Conservation (phyloP, 2,797 vertebrate species). For the Schizopygopsis malacanthus region DNA sequence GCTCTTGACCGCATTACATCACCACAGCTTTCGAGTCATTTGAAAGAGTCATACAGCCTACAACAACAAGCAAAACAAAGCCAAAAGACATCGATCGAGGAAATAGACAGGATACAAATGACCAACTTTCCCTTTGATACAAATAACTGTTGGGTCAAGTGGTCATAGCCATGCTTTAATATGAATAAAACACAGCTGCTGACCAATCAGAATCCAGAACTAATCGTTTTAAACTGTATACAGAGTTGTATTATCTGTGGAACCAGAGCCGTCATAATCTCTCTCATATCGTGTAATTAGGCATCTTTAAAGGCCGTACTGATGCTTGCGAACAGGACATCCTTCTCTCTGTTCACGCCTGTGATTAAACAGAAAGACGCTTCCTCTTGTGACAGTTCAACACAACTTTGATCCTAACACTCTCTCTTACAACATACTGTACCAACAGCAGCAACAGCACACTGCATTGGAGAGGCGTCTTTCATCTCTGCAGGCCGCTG, state of each 20-base stretch:
- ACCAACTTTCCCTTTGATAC: neutral
- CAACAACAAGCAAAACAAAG: neutral
- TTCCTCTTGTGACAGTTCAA: slow-evolving; percentile 34
- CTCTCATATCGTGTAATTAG: slow-evolving; percentile 20
- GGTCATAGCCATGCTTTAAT: neutral
- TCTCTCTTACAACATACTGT: slow-evolving; percentile 42
- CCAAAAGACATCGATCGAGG: neutral
- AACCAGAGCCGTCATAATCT: neutral
- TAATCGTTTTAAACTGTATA: neutral
- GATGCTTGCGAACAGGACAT: neutral
- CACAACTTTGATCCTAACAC: slow-evolving; percentile 65
- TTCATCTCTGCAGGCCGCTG: slow-evolving; percentile 65
- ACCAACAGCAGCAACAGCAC: slow-evolving; percentile 47
- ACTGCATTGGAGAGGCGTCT: slow-evolving; percentile 53
- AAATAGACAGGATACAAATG: neutral
- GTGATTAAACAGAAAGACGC: slow-evolving; percentile 40
- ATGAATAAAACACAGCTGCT: neutral
- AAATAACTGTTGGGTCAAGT: neutral
- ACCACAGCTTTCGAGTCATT: neutral
- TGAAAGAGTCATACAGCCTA: neutral
- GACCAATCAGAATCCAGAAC: neutral
- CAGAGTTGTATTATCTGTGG: neutral
- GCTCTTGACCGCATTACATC: neutral
- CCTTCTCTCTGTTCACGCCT: slow-evolving; percentile 9
- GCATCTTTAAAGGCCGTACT: neutral